Conservation (phyloP, 2,797 vertebrate species). For the Huso huso region DNA sequence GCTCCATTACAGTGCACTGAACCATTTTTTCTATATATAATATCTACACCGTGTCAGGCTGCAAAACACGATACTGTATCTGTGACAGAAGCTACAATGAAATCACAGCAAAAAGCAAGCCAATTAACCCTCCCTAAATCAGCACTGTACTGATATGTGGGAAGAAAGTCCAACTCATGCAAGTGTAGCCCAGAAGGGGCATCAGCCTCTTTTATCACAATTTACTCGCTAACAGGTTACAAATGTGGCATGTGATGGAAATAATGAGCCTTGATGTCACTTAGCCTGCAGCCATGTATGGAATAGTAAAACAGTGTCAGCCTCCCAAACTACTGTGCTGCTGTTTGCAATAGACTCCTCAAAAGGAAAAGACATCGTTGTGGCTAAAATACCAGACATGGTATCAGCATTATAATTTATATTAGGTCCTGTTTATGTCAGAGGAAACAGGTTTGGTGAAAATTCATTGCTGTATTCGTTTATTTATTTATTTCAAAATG, state of each 20-base stretch:
- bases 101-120: slow-evolving; percentile 14
- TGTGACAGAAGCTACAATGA: slow-evolving; percentile 12
- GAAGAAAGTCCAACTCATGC: slow-evolving; percentile 51
- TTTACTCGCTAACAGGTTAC: slow-evolving; percentile 84
- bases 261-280: slow-evolving; percentile 90
- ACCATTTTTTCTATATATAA: slow-evolving; percentile 10
- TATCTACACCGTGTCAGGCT: slow-evolving; percentile 6
- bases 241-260: slow-evolving; percentile 92
- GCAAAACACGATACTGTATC: slow-evolving; percentile 9
- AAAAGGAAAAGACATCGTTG: slow-evolving; percentile 52
- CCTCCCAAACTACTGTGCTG: slow-evolving; percentile 37
- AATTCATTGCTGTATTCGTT: slow-evolving; percentile 65
- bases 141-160: slow-evolving; percentile 27
- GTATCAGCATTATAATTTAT: slow-evolving; percentile 67
- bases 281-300: slow-evolving; percentile 65
- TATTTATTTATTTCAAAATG: slow-evolving; percentile 55
- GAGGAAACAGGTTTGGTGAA: slow-evolving; percentile 60
- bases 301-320: slow-evolving; percentile 69
- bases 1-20: slow-evolving; percentile 10
- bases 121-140: slow-evolving; percentile 24
- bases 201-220: slow-evolving; percentile 83
- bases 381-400: slow-evolving; percentile 46
- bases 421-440: slow-evolving; percentile 66
- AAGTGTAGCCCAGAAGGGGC: slow-evolving; percentile 48
- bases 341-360: slow-evolving; percentile 41